A percentile compares a stretch with the other conserved stretches of the same genome.
phyloP scores from a whole-genome alignment of 2,797 vertebrate species.

The Poeciliopsis presidionis region DNA sequence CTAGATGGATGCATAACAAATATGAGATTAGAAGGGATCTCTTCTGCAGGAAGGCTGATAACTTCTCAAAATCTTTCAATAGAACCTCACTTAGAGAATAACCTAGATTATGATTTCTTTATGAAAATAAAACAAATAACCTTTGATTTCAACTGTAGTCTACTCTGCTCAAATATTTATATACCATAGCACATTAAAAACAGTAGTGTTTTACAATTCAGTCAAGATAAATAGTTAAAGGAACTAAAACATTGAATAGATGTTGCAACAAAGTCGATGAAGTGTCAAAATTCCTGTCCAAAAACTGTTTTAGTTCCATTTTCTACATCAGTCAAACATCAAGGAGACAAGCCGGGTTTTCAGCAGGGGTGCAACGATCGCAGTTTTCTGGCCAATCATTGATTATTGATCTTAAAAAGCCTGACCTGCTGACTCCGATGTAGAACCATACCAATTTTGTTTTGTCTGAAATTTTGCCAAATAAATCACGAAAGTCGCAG shows the following conservation, averaged over 20 bases:
- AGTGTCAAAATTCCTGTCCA: background rate
- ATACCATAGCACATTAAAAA: background rate
- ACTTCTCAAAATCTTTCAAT: background rate
- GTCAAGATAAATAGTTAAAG: background rate
- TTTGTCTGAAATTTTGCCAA: no score
- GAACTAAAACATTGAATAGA: background rate
- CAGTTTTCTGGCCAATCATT: no score
- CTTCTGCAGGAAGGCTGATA: background rate
- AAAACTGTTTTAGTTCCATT: background rate
- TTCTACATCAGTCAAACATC: background rate
- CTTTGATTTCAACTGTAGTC: background rate
- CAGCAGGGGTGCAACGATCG: background rate
- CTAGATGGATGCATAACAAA: background rate
- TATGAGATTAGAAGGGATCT: background rate
- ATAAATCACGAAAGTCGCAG: no score
- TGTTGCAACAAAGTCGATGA: background rate
- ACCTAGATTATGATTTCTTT: background rate
- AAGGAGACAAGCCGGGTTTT: background rate
- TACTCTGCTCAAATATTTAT: background rate
- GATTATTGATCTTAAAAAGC: no score
- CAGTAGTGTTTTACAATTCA: background rate
- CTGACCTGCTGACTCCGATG: no score
- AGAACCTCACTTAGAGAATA: background rate
- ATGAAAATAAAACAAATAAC: background rate
- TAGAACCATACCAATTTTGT: no score